Base-by-base conservation (phyloP, 2,113 vertebrate genomes). In the Lucifuga dentata region DNA sequence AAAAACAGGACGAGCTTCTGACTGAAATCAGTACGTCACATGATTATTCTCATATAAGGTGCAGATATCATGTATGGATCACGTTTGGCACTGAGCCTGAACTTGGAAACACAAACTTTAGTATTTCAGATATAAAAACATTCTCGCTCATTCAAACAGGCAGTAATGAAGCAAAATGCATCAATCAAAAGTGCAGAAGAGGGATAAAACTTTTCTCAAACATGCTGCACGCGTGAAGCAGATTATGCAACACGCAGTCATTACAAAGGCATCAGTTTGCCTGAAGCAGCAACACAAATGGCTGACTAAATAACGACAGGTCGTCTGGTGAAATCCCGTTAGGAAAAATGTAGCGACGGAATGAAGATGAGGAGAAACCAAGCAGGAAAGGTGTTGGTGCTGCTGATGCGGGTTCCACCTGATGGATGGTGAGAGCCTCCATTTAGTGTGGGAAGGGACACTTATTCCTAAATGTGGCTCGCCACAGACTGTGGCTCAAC, bases 161-260 rank as follows among this genome's bases (percentile, higher is more conserved):
- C 77, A 86, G 75, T 60, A 65, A 62, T 51, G 61, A 39, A 88
- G 62, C 48, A 73, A 63, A 76, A 62, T 63, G 53, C 45, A 51
- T 75, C 56, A 45, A 35, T 75, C 41, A 45, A 84, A 91, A 92
- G 89, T 91, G 90, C 90, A 82, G 84, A 13, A 38, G 17, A 63
- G 63, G 68, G 10, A 75, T 64, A 57, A 33, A 21, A n/a, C 2
- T 16, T 24, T 20, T 23, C 20, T 17, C 49, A 67, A 84, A 89
- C 73, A 81, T 15, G 40, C 53, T 45, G 58, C 36, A 70, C 48
- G 29, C 63, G 5, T 29, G 8, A 17, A 19, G 21, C 58, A 36
- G 11, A 53, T 52, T 44, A 29, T 29, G 61, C 17, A 68, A 66
- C 62, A 76, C 50, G 49, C 35, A 38, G 33, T 12, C 20, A 67